Evolutionary conservation across 2,113 vertebrate species (phyloP).

Genomic region (Lasiurus cinereus): DNA sequence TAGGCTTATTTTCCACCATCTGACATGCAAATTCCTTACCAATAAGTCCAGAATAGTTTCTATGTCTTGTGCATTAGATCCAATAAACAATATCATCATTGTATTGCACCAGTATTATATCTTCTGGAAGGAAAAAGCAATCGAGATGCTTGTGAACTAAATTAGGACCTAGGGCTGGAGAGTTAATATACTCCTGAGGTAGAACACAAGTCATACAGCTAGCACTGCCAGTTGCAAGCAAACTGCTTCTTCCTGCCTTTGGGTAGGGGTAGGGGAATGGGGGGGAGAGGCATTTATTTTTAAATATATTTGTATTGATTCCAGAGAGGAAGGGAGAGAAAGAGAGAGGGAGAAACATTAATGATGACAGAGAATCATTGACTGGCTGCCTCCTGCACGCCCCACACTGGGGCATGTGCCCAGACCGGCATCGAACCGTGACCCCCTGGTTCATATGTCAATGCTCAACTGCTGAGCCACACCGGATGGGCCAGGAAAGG

Average conservation of each 20-base stretch:
- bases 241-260: background rate
- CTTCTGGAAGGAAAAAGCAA: background rate
- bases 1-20: background rate
- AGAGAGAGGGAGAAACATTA: too few species aligned
- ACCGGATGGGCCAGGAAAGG: background rate
- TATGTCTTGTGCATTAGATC: background rate
- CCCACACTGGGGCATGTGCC: too few species aligned
- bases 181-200: background rate
- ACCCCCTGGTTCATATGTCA: too few species aligned
- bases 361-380: too few species aligned
- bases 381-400: too few species aligned
- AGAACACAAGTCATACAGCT: background rate
- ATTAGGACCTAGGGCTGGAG: background rate
- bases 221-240: background rate
- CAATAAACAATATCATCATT: background rate
- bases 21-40: background rate
- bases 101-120: background rate
- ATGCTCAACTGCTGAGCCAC: too few species aligned
- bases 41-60: background rate
- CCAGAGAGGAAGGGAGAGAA: too few species aligned
- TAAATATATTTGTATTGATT: too few species aligned
- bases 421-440: too few species aligned
- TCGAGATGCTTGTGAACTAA: background rate
- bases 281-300: too few species aligned
- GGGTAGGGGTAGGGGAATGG: fast-evolving